These are phyloP conservation scores for Neodiprion pinetum DNA, from an alignment of 1,140 invertebrate species.

Conservation along the genomic window DNA sequence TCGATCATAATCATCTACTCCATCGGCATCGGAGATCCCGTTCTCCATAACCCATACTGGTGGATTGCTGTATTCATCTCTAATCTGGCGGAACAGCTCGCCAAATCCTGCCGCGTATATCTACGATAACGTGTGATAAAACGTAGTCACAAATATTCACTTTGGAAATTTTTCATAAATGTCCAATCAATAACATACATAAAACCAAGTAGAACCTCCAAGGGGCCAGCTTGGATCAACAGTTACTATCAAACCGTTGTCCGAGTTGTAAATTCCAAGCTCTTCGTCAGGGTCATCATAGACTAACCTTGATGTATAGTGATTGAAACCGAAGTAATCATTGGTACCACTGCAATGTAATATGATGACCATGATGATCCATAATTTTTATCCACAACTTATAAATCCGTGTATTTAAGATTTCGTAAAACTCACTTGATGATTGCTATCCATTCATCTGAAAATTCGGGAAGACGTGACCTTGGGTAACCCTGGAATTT, in stretches of 20 bases:
- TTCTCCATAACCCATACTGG: not conserved
- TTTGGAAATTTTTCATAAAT: not conserved
- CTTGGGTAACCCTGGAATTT: slow-evolving; percentile 54
- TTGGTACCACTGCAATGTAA: slow-evolving; percentile 7
- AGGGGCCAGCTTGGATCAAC: not conserved
- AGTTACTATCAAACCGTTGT: not conserved
- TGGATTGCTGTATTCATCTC: not conserved
- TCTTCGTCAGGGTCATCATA: not conserved
- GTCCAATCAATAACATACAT: not conserved
- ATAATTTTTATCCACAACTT: not conserved
- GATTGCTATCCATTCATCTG: slow-evolving; percentile 51
- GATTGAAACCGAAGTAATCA: not conserved
- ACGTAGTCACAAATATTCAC: not conserved
- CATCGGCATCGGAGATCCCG: too few relatives aligned
- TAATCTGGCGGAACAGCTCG: not conserved
- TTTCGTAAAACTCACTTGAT: not conserved
- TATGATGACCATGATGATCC: not conserved
- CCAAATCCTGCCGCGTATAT: not conserved
- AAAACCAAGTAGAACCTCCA: not conserved
- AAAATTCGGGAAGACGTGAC: slow-evolving; percentile 61
- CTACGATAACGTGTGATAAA: not conserved
- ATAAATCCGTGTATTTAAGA: not conserved
- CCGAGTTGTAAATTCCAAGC: not conserved
- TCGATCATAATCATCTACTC: too few relatives aligned
- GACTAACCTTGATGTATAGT: not conserved